These are phyloP conservation scores for Autographa pulchrina DNA, from an alignment of 2,888 invertebrate species.

Conservation along the genomic window DNA sequence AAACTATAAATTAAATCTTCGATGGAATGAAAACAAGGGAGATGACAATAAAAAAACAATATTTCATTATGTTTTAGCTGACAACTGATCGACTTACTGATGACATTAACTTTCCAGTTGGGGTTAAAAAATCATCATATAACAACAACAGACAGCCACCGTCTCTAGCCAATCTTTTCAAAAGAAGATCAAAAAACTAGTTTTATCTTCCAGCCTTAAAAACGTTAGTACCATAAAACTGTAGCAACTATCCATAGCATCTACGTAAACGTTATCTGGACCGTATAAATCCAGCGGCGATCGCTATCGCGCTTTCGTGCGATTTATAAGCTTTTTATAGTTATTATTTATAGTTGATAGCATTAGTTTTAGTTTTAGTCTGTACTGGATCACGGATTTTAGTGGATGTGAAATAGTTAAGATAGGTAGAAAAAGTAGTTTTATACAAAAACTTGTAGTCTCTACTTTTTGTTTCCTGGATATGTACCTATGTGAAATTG, in stretches of 20 bases:
- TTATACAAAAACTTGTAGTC: too few relatives aligned
- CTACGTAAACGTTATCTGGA: conserved; percentile 44
- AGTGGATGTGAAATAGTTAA: neutral
- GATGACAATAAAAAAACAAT: too few relatives aligned
- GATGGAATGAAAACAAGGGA: too few relatives aligned
- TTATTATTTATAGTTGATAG: conserved; percentile 56
- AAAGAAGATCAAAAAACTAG: conserved; percentile 15
- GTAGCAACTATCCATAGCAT: conserved; percentile 42
- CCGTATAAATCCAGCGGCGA: conserved; percentile 53
- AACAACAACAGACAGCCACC: neutral
- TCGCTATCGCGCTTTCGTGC: conserved; percentile 48
- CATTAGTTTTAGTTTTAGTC: conserved; percentile 34
- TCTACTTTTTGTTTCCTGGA: too few relatives aligned
- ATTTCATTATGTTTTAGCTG: too few relatives aligned
- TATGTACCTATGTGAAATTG: too few relatives aligned
- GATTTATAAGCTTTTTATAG: conserved; percentile 56
- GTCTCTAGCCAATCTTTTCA: neutral
- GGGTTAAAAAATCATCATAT: too few relatives aligned
- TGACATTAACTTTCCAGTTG: too few relatives aligned
- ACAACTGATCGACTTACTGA: too few relatives aligned
- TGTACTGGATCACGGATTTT: conserved; percentile 6
- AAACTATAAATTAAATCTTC: too few relatives aligned
- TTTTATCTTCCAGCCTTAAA: conserved; percentile 38
- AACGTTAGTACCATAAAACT: conserved; percentile 50
- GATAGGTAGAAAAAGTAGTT: neutral